Evolutionary conservation across 2,797 vertebrate genomes (phyloP).

Genomic region (Lagorchestes hirsutus): DNA sequence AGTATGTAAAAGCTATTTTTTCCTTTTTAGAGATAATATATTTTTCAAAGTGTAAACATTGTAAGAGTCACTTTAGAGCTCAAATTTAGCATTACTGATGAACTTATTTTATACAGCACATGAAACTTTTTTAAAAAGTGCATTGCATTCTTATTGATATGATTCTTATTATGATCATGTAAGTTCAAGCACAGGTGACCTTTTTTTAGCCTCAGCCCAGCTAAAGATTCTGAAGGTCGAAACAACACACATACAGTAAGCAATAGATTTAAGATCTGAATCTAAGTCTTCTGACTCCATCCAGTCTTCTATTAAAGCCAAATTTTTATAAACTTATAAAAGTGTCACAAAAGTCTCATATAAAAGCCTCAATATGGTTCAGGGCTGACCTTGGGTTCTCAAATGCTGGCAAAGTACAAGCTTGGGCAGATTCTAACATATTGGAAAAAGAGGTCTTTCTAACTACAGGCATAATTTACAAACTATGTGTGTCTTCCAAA

Average conservation of each 20-base stretch:
- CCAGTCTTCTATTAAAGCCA: background rate
- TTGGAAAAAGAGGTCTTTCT: background rate
- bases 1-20: background rate
- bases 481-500: background rate
- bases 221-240: background rate
- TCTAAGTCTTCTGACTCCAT: background rate
- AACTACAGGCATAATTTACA: background rate
- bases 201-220: background rate
- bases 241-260: background rate
- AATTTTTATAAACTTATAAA: background rate
- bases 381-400: background rate
- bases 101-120: background rate
- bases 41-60: background rate
- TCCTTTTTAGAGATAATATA: background rate
- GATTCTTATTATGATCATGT: background rate
- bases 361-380: background rate
- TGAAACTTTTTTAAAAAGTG: background rate
- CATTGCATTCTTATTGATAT: background rate
- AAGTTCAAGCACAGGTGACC: background rate
- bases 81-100: background rate
- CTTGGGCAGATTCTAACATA: background rate
- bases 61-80: background rate
- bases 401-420: background rate
- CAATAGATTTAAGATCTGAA: background rate
- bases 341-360: background rate